phyloP scores from a whole-genome alignment of 2,888 invertebrate genomes.

The Macrophya annulata region DNA sequence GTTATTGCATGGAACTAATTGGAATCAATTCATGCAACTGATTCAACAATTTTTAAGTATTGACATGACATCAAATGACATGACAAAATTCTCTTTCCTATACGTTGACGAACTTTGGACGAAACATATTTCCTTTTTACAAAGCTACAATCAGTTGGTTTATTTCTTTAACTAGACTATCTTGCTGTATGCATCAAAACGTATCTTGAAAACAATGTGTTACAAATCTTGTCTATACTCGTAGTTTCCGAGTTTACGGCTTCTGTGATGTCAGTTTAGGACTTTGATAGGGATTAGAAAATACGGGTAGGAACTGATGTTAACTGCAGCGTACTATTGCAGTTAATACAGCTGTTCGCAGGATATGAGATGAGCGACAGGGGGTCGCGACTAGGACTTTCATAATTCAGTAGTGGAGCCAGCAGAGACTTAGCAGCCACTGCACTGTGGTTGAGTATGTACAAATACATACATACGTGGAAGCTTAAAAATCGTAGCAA shows the following conservation, averaged over 20 bases:
- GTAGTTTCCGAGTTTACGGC: not conserved
- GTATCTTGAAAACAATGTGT: not conserved
- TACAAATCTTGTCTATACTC: not conserved
- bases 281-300: not conserved
- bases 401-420: not conserved
- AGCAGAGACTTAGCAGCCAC: not conserved
- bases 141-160: not conserved
- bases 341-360: not conserved
- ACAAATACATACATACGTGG: constrained; percentile 71
- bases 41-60: not conserved
- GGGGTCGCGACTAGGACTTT: constrained; percentile 14
- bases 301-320: not conserved
- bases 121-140: not conserved
- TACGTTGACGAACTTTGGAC: not conserved
- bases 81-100: not conserved
- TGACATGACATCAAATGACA: not conserved
- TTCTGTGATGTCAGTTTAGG: not conserved
- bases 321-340: not conserved
- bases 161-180: not conserved
- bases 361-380: not conserved
- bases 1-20: not conserved
- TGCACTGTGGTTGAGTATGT: not conserved
- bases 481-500: constrained; percentile 75
- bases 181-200: not conserved
- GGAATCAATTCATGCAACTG: not conserved